A percentile compares a stretch with the other conserved stretches of the same genome.
phyloP scores from a whole-genome alignment of 2,888 invertebrate genomes.

The Drosophila cognata region DNA sequence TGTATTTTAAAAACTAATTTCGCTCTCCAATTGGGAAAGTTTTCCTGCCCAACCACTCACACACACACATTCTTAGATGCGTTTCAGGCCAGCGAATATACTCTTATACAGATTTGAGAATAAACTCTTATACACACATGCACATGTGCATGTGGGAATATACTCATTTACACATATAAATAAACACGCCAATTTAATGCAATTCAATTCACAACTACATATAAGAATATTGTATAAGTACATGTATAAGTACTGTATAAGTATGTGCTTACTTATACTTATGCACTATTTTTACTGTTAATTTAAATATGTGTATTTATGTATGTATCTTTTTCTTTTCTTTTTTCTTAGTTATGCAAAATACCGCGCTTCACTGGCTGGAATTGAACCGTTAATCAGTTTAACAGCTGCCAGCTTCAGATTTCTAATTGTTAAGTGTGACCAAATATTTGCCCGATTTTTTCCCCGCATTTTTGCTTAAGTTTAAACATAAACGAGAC shows the following conservation, averaged over 20 bases:
- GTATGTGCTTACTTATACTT: conserved; percentile 29
- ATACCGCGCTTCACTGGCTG: conserved; percentile 75
- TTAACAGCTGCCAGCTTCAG: conserved; percentile 66
- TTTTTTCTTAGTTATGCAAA: conserved; percentile 67
- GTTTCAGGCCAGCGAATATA: conserved; percentile 31
- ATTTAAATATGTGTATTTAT: conserved; percentile 26
- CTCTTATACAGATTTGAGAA: neutral
- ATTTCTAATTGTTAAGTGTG: conserved; percentile 55
- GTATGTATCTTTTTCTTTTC: conserved; percentile 21
- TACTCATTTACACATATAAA: conserved; percentile 40
- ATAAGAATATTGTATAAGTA: neutral
- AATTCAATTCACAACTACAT: conserved; percentile 25
- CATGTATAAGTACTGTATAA: conserved; percentile 8
- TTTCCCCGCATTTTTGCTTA: neutral
- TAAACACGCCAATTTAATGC: conserved; percentile 50
- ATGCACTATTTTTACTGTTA: conserved; percentile 16
- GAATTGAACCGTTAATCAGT: conserved; percentile 37
- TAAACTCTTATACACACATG: neutral
- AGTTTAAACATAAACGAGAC: conserved; percentile 52
- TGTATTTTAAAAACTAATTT: conserved; percentile 63
- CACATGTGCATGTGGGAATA: conserved; percentile 11
- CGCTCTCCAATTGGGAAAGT: conserved; percentile 61
- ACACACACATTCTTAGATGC: conserved; percentile 43
- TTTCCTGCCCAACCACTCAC: conserved; percentile 32
- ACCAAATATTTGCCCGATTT: conserved; percentile 1